These are phyloP conservation scores for Capreolus pygargus DNA, from an alignment of 2,113 vertebrate genomes.

Conservation along the genomic window DNA sequence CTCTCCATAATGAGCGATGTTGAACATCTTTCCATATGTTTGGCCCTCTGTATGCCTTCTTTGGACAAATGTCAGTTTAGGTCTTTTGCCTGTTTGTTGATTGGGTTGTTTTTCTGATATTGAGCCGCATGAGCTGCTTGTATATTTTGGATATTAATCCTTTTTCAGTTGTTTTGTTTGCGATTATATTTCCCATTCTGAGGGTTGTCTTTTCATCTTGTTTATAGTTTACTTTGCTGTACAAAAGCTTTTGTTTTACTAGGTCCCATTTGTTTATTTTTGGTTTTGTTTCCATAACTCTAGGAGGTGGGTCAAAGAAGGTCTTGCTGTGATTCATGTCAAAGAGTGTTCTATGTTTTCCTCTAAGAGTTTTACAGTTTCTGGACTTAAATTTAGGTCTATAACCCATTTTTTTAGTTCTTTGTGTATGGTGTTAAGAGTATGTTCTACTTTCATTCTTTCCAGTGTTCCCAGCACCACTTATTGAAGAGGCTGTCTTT, in stretches of 20 bases:
- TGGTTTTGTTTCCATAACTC: background rate
- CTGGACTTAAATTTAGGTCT: background rate
- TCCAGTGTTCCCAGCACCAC: background rate
- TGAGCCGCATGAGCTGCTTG: background rate
- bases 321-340: background rate
- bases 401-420: background rate
- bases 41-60: background rate
- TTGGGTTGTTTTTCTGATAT: background rate
- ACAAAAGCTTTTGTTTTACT: background rate
- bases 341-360: background rate
- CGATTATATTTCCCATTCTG: background rate
- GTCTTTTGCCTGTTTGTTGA: background rate
- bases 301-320: background rate
- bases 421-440: background rate
- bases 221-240: background rate
- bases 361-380: background rate
- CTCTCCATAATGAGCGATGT: background rate
- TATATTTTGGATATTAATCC: background rate
- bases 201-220: background rate
- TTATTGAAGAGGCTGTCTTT: background rate
- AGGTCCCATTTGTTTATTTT: background rate
- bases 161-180: background rate
- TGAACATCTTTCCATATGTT: background rate
- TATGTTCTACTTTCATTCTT: background rate
- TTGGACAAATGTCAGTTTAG: background rate